Base-by-base conservation (phyloP, 2,113 vertebrate species). In the Burhinus bistriatus region DNA sequence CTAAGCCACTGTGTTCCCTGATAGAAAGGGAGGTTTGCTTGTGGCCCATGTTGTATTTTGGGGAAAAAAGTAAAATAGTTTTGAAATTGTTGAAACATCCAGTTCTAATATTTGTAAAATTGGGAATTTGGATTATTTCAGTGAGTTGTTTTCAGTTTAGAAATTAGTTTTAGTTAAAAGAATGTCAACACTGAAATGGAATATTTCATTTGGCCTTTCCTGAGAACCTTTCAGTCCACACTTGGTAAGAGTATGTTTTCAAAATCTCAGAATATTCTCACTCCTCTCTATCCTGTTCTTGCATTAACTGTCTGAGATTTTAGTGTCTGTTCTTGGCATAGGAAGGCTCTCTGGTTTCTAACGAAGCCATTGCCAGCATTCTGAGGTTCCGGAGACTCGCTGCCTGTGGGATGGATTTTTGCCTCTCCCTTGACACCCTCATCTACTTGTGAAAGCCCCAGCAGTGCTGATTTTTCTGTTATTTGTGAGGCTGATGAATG, bases 131-230 rank as follows among this genome's bases (percentile, higher is more conserved):
- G 12, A 79, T 90, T 72, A 87, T 94, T 96, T 90, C 75, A 64
- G 40, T 68, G 49, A 66, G 57, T 79, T 96, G 89, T 93, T 95
- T 96, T 91, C 87, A 85, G 89, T 85, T 90, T 85, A 65, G 66
- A 95, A 91, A 93, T 89, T 83, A 87, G 93, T 94, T 95, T 94
- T 88, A 93, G 62, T 94, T 80, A 89, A 91, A 97, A 96, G 82
- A 96, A 97, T 91, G 94, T 94, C 93, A 94, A 87, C 91, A 94
- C 64, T 51, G 87, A 73, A 90, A 95, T 89, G 94, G 95, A 95
- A 91, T 96, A 95, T 96, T 97, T 95, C 92, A 90, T 96, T 94
- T 97, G 96, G 92, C 96, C 93, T 75, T 94, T 91, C 93, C 90
- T 93, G 91, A 95, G 92, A 91, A 95, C 52, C 52, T 89, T 81